Conservation (phyloP, 2,113 vertebrate genomes). For the Odocoileus hemionus region DNA sequence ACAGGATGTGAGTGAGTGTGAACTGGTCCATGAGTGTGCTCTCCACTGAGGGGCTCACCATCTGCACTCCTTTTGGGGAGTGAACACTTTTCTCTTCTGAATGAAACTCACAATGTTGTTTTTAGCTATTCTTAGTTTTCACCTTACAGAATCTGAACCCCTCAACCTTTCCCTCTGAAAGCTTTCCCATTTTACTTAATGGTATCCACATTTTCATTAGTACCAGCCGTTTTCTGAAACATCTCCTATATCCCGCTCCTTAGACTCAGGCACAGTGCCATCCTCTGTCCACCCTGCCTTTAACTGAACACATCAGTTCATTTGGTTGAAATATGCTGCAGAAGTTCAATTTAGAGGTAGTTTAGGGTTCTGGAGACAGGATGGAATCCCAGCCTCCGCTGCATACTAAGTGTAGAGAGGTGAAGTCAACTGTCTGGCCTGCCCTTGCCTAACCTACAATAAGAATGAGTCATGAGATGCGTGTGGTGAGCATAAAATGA, state of each 20-base stretch:
- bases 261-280: not conserved
- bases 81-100: not conserved
- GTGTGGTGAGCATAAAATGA: not conserved
- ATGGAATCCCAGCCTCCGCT: not conserved
- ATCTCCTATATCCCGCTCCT: not conserved
- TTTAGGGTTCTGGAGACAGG: not conserved
- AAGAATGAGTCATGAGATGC: not conserved
- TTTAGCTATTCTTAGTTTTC: not conserved
- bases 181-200: not conserved
- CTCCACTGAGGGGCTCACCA: not conserved
- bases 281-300: too few relatives aligned
- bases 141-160: not conserved
- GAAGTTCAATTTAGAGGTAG: not conserved
- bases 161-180: not conserved
- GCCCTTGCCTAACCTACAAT: not conserved
- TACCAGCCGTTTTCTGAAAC: not conserved
- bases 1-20: too few relatives aligned
- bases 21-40: not conserved
- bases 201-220: not conserved
- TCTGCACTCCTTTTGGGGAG: not conserved
- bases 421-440: not conserved
- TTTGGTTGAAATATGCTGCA: not conserved
- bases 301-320: not conserved
- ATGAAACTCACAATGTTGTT: not conserved
- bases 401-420: not conserved